Conservation (phyloP, 2,797 vertebrate species). For the Neomorphus geoffroyi region DNA sequence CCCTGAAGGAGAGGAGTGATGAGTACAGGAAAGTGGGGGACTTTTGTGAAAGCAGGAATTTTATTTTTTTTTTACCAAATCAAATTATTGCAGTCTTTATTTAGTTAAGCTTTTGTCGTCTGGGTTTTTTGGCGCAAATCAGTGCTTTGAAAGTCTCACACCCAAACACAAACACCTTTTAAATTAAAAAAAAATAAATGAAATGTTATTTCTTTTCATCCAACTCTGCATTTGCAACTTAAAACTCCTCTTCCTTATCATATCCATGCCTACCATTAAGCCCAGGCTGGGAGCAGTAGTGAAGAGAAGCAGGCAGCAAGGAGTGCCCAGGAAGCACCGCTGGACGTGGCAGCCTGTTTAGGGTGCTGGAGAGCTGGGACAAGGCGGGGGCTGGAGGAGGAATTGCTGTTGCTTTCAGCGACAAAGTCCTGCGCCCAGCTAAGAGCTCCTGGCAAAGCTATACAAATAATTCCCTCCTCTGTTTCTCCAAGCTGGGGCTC, state of each 20-base stretch:
- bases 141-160: not conserved
- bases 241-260: not conserved
- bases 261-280: fast-evolving
- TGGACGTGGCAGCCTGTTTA: not conserved
- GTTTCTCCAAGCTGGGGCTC: not conserved
- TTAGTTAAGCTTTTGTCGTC: not conserved
- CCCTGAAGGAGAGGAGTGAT: not conserved
- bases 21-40: not conserved
- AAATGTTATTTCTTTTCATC: not conserved
- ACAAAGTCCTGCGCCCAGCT: fast-evolving
- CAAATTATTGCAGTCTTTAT: not conserved
- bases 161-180: not conserved
- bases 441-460: not conserved
- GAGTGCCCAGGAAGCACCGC: not conserved
- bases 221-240: not conserved
- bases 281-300: not conserved
- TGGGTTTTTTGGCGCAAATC: not conserved
- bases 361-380: not conserved
- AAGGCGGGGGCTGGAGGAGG: not conserved
- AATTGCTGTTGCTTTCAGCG: not conserved
- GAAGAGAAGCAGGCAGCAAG: not conserved
- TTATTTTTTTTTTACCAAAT: not conserved
- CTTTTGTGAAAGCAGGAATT: not conserved
- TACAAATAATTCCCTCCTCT: fast-evolving
- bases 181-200: not conserved